Evolutionary conservation across 2,888 invertebrate species (phyloP).

Genomic region (Amphipoea lucens): DNA sequence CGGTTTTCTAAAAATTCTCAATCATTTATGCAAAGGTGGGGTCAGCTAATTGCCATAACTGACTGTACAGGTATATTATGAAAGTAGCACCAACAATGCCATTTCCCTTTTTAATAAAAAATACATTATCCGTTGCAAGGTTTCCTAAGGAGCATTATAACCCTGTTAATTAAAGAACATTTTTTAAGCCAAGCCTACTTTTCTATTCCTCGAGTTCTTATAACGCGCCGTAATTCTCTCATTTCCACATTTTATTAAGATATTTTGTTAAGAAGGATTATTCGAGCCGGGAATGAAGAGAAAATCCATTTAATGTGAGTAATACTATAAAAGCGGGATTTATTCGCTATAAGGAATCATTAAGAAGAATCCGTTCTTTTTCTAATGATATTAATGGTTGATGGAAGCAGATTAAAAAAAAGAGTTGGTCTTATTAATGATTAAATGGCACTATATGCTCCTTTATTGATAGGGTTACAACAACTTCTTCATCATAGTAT

Average conservation of each 20-base stretch:
- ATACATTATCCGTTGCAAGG: neutral
- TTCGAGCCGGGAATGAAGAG: slow-evolving; percentile 38
- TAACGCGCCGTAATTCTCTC: slow-evolving; percentile 39
- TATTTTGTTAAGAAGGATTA: slow-evolving; percentile 61
- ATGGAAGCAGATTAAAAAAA: neutral
- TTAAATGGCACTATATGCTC: neutral
- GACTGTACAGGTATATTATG: neutral
- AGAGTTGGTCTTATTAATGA: neutral
- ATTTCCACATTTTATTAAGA: slow-evolving; percentile 56
- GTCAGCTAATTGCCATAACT: no score
- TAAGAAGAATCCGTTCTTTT: slow-evolving; percentile 40
- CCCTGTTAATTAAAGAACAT: slow-evolving; percentile 29
- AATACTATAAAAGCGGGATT: slow-evolving; percentile 32
- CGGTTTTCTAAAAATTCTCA: no score
- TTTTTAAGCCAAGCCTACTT: slow-evolving; percentile 17
- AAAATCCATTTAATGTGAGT: slow-evolving; percentile 45
- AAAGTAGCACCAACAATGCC: neutral
- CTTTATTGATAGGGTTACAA: neutral
- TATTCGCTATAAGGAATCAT: slow-evolving; percentile 39
- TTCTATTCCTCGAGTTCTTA: slow-evolving; percentile 35
- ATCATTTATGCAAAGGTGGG: no score
- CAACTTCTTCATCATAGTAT: neutral
- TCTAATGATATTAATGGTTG: slow-evolving; percentile 21
- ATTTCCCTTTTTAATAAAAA: neutral
- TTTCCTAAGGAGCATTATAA: neutral